Evolutionary conservation across 2,888 invertebrate genomes (phyloP), one percentile per base, ranked within the genome.

Genomic region (Dolichopus griseipennis): DNA sequence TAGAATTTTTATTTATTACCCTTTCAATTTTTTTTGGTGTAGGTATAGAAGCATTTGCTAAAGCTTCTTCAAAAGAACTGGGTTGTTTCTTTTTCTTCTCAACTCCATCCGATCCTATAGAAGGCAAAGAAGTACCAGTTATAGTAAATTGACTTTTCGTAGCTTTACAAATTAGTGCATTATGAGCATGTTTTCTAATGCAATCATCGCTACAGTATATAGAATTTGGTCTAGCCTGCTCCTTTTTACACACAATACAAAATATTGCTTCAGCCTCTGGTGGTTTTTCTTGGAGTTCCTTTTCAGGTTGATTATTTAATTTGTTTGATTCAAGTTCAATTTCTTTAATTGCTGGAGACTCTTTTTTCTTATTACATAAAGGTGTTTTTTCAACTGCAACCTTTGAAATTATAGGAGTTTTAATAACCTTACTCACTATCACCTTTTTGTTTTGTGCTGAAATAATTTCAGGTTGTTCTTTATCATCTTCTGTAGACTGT

Each of bases 171-270:
- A 8, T 65, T 15, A 80, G 70, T 1, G 89, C 87, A 73, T 90
- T 90, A 75, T 91, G 89, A 1, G 93, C 92, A 82, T 95, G 93
- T 74, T 89, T 89, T 69, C 90, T 84, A 74, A 95, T 92, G 78
- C 96, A 97, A 43, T 87, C 86, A 75, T 94, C 91, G 75, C 93
- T 92, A 79, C 96, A 97, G 80, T 93, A 96, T 74, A 94, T 91
- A 67, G 92, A 91, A 75, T 88, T 90, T n/a, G 85, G 84, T n/a
- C 91, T 85, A 0, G 91, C 88, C 15, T 71, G 20, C 21, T 87
- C 83, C 74, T 88, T 88, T 76, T 90, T 90, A 78, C 93, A 93
- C 18, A 91, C 90, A 66, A 92, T 89, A 76, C 93, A 93, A 34
- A 64, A 72, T 6, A 71, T 66, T 4, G 66, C 21, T 43, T 66